Base-by-base conservation (phyloP, 2,113 vertebrate species). In the Phasianus colchicus region DNA sequence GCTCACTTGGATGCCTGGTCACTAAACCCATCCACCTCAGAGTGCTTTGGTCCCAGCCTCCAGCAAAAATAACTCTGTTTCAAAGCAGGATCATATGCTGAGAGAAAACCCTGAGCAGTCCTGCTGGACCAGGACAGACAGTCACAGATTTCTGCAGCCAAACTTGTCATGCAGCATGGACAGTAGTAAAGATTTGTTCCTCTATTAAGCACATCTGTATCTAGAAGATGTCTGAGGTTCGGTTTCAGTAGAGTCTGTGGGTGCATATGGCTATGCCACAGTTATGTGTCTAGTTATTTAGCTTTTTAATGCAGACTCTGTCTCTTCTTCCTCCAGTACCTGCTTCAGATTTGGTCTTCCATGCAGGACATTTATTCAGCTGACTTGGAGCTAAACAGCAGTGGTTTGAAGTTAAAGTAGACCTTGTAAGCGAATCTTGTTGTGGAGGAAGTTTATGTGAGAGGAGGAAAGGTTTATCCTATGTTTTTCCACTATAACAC, bases 391-490 rank as follows among this genome's bases (percentile, higher is more conserved):
- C 1, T 88, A 80, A 77, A 88, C 60, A 85, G 29, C 32, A 70
- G 10, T 47, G 13, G 38, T 91, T 66, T 89, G 75, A 92, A 92
- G 34, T 74, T 92, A 92, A 92, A 83, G 43, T 5, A 77, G 79
- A 32, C 38, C 86, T 89, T 77, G 12, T 74, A 80, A 79, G 8
- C 58, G 45, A 70, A 13, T 83, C n/a, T 70, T 70, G 3, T 50
- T 63, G 27, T 36, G 34, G 50, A 34, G 34, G 70, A 52, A 55
- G 2, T 60, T 89, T 34, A 8, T 2, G 21, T 1, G 1, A 4
- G 2, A 9, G 6, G 2, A 57, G 29, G 6, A 88, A 73, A 45
- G 50, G 24, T 58, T 89, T 74, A 74, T 88, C 30, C 13, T 70
- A 14, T 52, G 16, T 2, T 91, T 83, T 90, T 80, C n/a, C n/a